Base-by-base conservation (phyloP, 2,888 invertebrate genomes). In the Automeris io region DNA sequence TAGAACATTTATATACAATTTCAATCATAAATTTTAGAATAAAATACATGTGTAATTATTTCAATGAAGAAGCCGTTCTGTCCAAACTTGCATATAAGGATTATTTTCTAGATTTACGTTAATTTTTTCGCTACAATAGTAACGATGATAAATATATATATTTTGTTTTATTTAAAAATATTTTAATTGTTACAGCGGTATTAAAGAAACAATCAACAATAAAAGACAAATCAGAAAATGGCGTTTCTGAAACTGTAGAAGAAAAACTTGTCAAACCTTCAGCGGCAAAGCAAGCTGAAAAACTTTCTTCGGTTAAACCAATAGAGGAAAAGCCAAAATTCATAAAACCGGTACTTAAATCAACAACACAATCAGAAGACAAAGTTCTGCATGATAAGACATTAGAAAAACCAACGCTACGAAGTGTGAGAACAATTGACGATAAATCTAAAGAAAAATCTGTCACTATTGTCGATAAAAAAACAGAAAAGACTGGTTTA, bases 201-300 rank as follows among this genome's bases (percentile, higher is more conserved):
- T 57, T 87, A 37, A 86, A 80, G 47, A 86, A 87, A 42, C 87
- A 87, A 50, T 37, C 83, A 0, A 83, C 86, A n/a, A 62, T 86
- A 41, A 78, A 67, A 56, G 83, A 82, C 11, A 83, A 78, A 57
- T 7, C 69, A 37, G 77, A 79, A 67, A 83, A 85, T 54, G 83
- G 82, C 24, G 63, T 69, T 2, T 51, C 73, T 9, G 70, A 72
- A 37, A 59, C 73, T 1, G 59, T 62, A 25, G 82, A 85, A 63
- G 85, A 81, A 40, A 85, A 77, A 46, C 60, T 78, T 22, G 67
- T 83, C 0, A 86, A 83, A 37, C 83, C 85, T 12, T 80, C 86
- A 39, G 72, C 71, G 37, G 76, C 77, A 0, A 85, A 81, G 45
- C 70, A 65, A 49, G 73, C 70, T 0, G 82, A 83, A 13, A 77